Base-by-base conservation (phyloP, 2,888 invertebrate species). In the Copidosoma aretas region DNA sequence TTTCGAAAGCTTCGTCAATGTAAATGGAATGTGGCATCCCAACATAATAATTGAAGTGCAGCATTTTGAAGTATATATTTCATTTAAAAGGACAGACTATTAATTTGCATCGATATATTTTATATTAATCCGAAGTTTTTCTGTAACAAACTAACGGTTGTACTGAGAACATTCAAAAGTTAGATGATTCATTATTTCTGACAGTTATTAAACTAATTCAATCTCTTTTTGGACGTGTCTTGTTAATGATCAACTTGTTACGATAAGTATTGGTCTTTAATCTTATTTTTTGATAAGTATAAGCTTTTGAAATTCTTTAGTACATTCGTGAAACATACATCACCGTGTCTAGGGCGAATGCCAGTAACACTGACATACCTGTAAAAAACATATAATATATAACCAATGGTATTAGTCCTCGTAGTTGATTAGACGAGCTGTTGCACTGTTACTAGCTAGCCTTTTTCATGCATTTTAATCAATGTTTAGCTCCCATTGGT, bases 1-100 rank as follows among this genome's bases (percentile, higher is more conserved):
- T 81, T 77, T 79, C 77, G 78, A 80, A 81, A 82, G 82, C 82
- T 82, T 82, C 82, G 79, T 82, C 82, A 82, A 82, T 82, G 82
- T 82, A 82, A 81, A 82, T 82, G 82, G 81, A 82, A 82, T 82
- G 82, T 82, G 79, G 81, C 82, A 82, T 82, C 82, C 80, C 19
- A 77, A 80, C 77, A 79, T 75, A 15, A 46, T 15, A 3, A 46
- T 15, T 46, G 43, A 81, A 82, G 77, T 80, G 79, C n/a, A 61
- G 22, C 32, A 53, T 61, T 57, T 57, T 57, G 57, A 21, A 57
- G 32, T 32, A 32, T 32, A 32, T 32, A 5, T 32, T 32, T 32
- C 8, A 39, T 32, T 39, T 32, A 39, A 57, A n/a, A 57, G 21
- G 32, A 39, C 32, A 39, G 54, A 57, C n/a, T 19, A 57, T 57